Evolutionary conservation across 2,113 vertebrate genomes (phyloP).

Genomic region (Trichechus manatus): DNA sequence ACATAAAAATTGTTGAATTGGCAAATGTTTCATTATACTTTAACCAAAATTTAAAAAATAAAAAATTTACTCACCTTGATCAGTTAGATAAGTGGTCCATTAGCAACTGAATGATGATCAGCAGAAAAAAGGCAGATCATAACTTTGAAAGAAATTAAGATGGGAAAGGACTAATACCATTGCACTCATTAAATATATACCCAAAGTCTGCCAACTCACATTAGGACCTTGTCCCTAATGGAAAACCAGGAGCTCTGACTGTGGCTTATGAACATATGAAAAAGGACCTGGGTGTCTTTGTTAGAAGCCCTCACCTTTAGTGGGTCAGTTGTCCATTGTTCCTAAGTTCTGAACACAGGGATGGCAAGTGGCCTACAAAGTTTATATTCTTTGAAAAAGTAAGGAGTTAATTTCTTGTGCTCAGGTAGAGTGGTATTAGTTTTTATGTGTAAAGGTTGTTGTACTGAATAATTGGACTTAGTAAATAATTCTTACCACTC

Average conservation of each 20-base stretch:
- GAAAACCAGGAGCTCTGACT: not conserved
- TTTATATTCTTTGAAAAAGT: not conserved
- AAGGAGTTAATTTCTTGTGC: not conserved
- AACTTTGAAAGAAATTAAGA: not conserved
- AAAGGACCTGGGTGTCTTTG: not conserved
- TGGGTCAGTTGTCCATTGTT: not conserved
- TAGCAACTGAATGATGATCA: not conserved
- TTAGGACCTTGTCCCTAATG: not conserved
- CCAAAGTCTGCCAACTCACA: not conserved
- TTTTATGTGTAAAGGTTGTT: not conserved
- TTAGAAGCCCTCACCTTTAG: not conserved
- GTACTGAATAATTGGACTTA: not conserved
- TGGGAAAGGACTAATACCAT: not conserved
- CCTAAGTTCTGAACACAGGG: not conserved
- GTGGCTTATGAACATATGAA: not conserved
- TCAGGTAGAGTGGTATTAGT: not conserved
- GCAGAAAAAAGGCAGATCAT: not conserved
- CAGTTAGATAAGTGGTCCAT: constrained; percentile 1
- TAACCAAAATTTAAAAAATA: too few relatives aligned
- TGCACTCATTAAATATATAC: not conserved
- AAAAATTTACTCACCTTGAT: not conserved
- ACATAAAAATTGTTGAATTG: too few relatives aligned
- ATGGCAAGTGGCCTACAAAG: not conserved
- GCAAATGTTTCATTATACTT: too few relatives aligned
- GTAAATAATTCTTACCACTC: not conserved